These are phyloP conservation scores for Chymomyza fuscimana DNA, from an alignment of 2,888 invertebrate species.

Conservation along the genomic window DNA sequence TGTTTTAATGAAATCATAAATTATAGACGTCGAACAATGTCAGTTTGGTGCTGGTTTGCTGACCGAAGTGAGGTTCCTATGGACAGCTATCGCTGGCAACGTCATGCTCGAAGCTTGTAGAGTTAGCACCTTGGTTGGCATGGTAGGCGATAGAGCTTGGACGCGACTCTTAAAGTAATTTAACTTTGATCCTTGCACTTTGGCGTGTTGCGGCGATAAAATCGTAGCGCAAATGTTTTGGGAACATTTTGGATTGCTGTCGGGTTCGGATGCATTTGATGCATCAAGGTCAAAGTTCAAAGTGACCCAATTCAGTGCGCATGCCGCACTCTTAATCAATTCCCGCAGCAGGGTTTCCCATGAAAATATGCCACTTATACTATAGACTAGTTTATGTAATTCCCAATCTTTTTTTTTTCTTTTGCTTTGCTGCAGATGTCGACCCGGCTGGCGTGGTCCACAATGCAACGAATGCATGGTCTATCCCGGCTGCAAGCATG, in stretches of 20 bases:
- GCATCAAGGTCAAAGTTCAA: slow-evolving; percentile 68
- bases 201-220: slow-evolving; percentile 71
- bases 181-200: slow-evolving; percentile 71
- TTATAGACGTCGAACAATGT: slow-evolving; percentile 67
- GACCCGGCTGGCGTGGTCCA: slow-evolving; percentile 95
- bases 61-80: background rate
- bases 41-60: slow-evolving; percentile 2
- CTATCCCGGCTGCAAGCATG: slow-evolving; percentile 98
- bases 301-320: slow-evolving; percentile 72
- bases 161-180: slow-evolving; percentile 49
- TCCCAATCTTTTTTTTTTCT: background rate
- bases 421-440: slow-evolving; percentile 84
- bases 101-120: slow-evolving; percentile 68
- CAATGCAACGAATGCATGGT: slow-evolving; percentile 95
- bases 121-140: slow-evolving; percentile 63
- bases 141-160: slow-evolving; percentile 54
- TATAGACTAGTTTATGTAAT: background rate
- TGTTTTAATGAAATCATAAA: slow-evolving; percentile 79
- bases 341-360: slow-evolving; percentile 47
- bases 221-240: slow-evolving; percentile 40
- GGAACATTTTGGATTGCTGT: slow-evolving; percentile 16
- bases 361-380: slow-evolving; percentile 41
- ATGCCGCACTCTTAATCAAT: slow-evolving; percentile 7
- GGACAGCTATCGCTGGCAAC: slow-evolving; percentile 48
- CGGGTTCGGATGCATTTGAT: slow-evolving; percentile 33